A percentile compares a stretch with the other conserved stretches of the same genome.
These are phyloP conservation scores for Maconellicoccus hirsutus DNA, from an alignment of 1,140 invertebrate species.

Conservation along the genomic window DNA sequence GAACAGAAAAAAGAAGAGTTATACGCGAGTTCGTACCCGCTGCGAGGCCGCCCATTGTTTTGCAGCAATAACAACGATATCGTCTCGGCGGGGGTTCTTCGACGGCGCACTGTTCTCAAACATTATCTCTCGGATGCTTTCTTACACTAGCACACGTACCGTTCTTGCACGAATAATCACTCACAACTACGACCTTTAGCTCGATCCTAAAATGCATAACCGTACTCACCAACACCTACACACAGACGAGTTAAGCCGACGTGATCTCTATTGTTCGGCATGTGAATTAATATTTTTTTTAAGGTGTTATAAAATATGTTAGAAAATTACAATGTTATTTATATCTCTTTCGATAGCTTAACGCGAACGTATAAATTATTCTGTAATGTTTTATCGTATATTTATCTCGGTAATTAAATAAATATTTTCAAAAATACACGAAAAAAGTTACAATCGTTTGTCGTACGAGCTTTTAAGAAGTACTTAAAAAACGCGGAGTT, in stretches of 20 bases:
- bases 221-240: conserved; percentile 17
- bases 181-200: conserved; percentile 18
- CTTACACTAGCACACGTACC: conserved; percentile 10
- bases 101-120: conserved; percentile 15
- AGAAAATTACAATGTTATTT: conserved; percentile 19
- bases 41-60: conserved; percentile 20
- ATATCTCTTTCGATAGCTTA: conserved; percentile 16
- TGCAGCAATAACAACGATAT: conserved; percentile 21
- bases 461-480: too few relatives aligned
- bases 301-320: conserved; percentile 22
- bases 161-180: background rate
- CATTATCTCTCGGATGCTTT: conserved; percentile 8
- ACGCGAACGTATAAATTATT: conserved; percentile 6
- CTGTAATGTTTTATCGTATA: background rate
- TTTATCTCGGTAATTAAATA: background rate
- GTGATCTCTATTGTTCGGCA: conserved; percentile 16
- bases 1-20: conserved; percentile 18
- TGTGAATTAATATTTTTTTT: conserved; percentile 18
- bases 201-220: background rate
- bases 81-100: conserved; percentile 3
- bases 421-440: background rate
- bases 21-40: conserved; percentile 13
- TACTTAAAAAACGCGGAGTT: too few relatives aligned
- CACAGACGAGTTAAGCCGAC: background rate
- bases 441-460: background rate